These are phyloP conservation scores for Phrynocephalus versicolor DNA, from an alignment of 2,113 vertebrate species.

Conservation along the genomic window DNA sequence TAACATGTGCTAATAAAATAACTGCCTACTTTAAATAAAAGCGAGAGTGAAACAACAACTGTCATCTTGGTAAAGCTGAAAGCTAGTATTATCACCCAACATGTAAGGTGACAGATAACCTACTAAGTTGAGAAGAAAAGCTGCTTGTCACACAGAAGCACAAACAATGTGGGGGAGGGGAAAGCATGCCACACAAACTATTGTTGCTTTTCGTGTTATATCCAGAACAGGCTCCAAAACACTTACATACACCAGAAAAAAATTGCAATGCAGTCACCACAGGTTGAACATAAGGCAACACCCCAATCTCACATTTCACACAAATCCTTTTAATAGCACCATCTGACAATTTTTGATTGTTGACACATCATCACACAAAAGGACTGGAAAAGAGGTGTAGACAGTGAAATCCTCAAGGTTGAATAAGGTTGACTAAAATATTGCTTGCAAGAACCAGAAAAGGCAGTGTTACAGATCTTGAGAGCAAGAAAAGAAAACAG, in stretches of 20 bases:
- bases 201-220: not conserved
- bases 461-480: not conserved
- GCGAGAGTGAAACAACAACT: not conserved
- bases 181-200: not conserved
- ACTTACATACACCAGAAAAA: not conserved
- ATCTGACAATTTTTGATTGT: constrained; percentile 37
- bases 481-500: not conserved
- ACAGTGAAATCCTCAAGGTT: not conserved
- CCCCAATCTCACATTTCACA: constrained; percentile 13
- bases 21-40: not conserved
- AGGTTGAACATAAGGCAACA: constrained; percentile 26
- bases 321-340: constrained; percentile 3
- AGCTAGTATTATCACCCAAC: not conserved
- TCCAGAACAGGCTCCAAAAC: not conserved
- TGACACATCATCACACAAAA: not conserved
- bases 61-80: constrained; percentile 26
- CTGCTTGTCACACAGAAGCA: not conserved
- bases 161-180: not conserved
- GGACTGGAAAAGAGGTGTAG: not conserved
- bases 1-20: not conserved
- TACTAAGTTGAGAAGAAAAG: not conserved
- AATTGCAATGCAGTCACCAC: constrained; percentile 27
- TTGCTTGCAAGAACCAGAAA: not conserved
- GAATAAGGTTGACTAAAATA: not conserved
- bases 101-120: not conserved